phyloP scores from a whole-genome alignment of 2,113 vertebrate genomes.

The Thryonomys swinderianus region DNA sequence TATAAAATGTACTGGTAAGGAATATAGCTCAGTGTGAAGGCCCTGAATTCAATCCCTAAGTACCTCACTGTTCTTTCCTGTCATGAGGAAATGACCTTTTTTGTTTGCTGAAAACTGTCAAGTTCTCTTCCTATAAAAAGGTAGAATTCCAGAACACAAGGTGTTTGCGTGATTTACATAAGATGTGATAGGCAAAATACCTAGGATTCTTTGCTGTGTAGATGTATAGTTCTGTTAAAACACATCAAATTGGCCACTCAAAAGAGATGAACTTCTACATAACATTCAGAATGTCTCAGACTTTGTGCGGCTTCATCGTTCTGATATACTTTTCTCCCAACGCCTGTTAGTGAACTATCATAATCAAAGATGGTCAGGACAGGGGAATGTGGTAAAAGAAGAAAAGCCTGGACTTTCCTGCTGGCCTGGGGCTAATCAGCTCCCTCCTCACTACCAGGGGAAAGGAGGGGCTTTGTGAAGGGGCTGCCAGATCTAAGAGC shows the following conservation, averaged over 20 bases:
- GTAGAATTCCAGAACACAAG: neutral
- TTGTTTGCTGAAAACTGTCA: neutral
- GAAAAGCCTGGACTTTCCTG: neutral
- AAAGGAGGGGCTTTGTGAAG: no score
- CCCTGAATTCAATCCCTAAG: neutral
- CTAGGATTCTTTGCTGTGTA: neutral
- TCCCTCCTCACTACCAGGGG: neutral
- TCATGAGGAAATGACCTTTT: neutral
- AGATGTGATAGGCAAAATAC: neutral
- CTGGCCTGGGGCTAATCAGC: neutral
- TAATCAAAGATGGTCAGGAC: neutral
- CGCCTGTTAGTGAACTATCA: no score
- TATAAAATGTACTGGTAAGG: no score
- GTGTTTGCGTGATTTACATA: neutral
- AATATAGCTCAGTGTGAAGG: neutral
- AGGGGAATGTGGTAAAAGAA: neutral
- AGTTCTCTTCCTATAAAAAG: neutral
- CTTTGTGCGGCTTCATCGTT: neutral
- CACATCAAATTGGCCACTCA: neutral
- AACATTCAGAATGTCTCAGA: neutral
- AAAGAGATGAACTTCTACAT: neutral
- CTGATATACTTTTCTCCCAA: neutral
- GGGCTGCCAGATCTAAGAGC: neutral
- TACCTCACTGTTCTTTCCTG: neutral
- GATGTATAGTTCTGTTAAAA: neutral